A percentile compares a stretch with the other conserved stretches of the same genome.
Conservation (phyloP, 2,888 invertebrate species). For the Rhyacophila evoluta region DNA sequence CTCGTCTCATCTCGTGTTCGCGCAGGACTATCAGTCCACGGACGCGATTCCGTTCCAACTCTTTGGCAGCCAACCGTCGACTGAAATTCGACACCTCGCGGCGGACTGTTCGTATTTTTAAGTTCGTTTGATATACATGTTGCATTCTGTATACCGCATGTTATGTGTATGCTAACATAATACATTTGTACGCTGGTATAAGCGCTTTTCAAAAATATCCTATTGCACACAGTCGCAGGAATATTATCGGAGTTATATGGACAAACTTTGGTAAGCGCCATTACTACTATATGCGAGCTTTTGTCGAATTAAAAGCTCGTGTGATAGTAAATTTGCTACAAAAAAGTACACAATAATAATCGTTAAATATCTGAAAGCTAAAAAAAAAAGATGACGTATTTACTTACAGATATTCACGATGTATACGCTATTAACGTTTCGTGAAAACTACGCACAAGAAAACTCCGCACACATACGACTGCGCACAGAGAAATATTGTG, state of each 20-base stretch:
- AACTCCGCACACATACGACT: no score
- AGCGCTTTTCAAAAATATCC: slow-evolving; percentile 50
- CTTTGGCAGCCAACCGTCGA: slow-evolving; percentile 12
- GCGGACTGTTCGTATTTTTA: slow-evolving; percentile 45
- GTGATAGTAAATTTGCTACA: no score
- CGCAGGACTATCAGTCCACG: neutral
- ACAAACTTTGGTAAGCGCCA: neutral
- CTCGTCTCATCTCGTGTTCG: neutral
- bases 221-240: slow-evolving; percentile 31
- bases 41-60: slow-evolving; percentile 4
- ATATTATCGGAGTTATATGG: slow-evolving; percentile 1
- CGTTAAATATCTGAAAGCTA: no score
- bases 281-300: no score
- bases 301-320: no score
- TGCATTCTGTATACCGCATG: no score
- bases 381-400: no score
- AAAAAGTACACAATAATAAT: no score
- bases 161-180: neutral
- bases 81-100: slow-evolving; percentile 40
- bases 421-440: no score
- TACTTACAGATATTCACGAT: no score
- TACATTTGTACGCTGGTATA: slow-evolving; percentile 27
- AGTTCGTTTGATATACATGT: slow-evolving; percentile 44
- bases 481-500: no score
- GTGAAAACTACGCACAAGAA: no score